These are phyloP conservation scores for Percopsis transmontana DNA, from an alignment of 2,113 vertebrate species.

Conservation along the genomic window DNA sequence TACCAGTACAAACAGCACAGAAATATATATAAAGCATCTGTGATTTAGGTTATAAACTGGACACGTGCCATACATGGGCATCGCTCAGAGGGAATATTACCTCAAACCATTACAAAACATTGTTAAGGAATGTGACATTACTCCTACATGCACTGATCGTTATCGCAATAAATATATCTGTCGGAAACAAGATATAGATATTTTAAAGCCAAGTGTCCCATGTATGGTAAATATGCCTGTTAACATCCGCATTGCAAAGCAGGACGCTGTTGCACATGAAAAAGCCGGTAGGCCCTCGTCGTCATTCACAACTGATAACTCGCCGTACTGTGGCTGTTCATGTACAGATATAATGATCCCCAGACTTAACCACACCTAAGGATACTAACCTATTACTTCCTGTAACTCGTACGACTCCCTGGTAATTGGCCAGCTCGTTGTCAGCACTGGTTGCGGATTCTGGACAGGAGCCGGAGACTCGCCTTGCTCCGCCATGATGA, in stretches of 20 bases:
- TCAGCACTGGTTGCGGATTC: conserved; percentile 77
- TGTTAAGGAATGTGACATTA: conserved; percentile 33
- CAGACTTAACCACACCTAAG: not conserved
- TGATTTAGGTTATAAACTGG: conserved; percentile 39
- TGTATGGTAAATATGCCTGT: conserved; percentile 23
- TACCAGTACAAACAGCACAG: not conserved
- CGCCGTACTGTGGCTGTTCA: not conserved
- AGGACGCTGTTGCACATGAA: conserved; percentile 42
- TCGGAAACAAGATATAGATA: not conserved
- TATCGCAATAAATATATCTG: not conserved
- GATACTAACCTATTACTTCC: conserved; percentile 96
- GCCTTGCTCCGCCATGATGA: conserved; percentile 92
- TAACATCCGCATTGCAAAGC: conserved; percentile 78
- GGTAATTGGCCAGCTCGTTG: conserved; percentile 90
- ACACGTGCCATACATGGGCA: conserved; percentile 45
- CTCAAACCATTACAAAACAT: not conserved
- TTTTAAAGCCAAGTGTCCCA: conserved; percentile 3
- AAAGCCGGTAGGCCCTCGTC: conserved; percentile 84
- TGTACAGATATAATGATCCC: not conserved
- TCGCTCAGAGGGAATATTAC: conserved; percentile 4
- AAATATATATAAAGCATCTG: conserved; percentile 21
- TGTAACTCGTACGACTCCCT: conserved; percentile 95
- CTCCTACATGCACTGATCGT: not conserved
- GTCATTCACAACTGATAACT: conserved; percentile 53
- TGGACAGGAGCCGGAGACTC: conserved; percentile 84